Conservation (phyloP, 2,888 invertebrate species). For the Drosophila niveifrons region DNA sequence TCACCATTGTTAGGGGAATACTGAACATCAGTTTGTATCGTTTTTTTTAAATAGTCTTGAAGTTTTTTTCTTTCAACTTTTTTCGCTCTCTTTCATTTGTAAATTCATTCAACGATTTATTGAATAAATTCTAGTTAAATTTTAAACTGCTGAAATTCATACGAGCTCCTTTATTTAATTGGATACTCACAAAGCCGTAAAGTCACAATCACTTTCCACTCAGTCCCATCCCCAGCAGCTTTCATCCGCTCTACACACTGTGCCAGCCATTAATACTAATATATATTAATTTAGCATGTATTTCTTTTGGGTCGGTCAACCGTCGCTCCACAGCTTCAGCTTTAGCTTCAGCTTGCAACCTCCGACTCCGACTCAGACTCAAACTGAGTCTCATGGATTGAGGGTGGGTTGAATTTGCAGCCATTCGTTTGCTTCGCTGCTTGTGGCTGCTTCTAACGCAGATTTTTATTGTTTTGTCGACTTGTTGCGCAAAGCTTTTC, state of each 20-base stretch:
- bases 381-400: slow-evolving; percentile 6
- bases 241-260: neutral
- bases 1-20: neutral
- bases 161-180: slow-evolving; percentile 20
- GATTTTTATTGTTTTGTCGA: slow-evolving; percentile 76
- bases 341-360: slow-evolving; percentile 34
- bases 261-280: slow-evolving; percentile 71
- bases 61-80: neutral
- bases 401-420: neutral
- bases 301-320: slow-evolving; percentile 70
- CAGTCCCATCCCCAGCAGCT: slow-evolving; percentile 4
- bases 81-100: neutral
- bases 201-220: slow-evolving; percentile 15
- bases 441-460: slow-evolving; percentile 26
- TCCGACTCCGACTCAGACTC: neutral
- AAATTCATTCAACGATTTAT: neutral
- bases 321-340: slow-evolving; percentile 27
- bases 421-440: neutral
- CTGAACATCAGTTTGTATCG: neutral
- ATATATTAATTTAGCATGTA: slow-evolving; percentile 75
- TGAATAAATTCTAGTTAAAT: neutral
- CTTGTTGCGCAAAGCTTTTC: slow-evolving; percentile 78
- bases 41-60: neutral
- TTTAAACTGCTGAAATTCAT: slow-evolving; percentile 6
- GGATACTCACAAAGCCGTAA: slow-evolving; percentile 16